A percentile compares a stretch with the other conserved stretches of the same genome.
Evolutionary conservation across 2,113 vertebrate species (phyloP).

Genomic region (Anoura caudifer): DNA sequence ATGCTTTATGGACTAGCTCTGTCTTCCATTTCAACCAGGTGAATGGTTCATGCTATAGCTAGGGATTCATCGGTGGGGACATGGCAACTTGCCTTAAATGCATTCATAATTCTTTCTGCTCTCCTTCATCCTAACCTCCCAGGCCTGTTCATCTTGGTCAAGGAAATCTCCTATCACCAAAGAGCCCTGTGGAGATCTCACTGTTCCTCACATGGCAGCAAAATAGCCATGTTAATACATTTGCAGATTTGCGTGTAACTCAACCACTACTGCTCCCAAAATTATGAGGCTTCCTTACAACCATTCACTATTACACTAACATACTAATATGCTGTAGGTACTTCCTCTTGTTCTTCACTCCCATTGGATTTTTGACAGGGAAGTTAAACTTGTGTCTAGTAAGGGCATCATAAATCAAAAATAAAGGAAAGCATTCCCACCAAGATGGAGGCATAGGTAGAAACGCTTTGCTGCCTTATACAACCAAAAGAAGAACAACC

Average conservation of each 20-base stretch:
- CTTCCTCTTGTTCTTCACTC: background rate
- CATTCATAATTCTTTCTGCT: background rate
- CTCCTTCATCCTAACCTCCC: background rate
- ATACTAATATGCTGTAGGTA: background rate
- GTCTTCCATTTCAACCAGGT: background rate
- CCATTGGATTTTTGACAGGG: background rate
- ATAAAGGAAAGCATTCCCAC: background rate
- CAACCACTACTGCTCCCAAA: background rate
- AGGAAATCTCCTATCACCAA: background rate
- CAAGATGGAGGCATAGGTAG: no score
- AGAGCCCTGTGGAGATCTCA: background rate
- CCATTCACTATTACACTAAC: background rate
- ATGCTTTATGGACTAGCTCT: background rate
- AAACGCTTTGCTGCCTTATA: no score
- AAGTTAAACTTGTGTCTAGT: background rate
- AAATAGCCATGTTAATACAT: background rate
- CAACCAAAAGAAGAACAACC: no score
- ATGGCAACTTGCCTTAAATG: background rate
- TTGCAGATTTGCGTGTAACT: background rate
- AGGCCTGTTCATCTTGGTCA: background rate
- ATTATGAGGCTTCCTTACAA: background rate
- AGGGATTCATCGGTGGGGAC: background rate
- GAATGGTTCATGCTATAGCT: background rate
- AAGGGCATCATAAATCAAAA: background rate
- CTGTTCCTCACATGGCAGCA: background rate